phyloP scores from a whole-genome alignment of 2,113 vertebrate species.

The Pelmatolapia mariae region DNA sequence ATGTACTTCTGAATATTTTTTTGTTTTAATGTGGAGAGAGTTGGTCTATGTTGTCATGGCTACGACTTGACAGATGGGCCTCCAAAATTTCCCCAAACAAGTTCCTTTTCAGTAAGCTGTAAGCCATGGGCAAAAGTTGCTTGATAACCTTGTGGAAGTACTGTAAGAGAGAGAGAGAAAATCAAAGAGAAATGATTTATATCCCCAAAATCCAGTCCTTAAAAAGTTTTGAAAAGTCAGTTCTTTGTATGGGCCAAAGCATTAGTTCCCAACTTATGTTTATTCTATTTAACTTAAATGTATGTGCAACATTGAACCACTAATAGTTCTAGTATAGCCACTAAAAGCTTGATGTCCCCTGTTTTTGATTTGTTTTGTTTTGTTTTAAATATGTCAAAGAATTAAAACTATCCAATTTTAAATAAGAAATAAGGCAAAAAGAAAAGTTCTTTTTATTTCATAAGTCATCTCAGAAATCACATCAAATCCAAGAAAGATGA shows the following conservation, averaged over 20 bases:
- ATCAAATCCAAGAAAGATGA: not conserved
- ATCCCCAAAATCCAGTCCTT: not conserved
- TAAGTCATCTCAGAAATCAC: not conserved
- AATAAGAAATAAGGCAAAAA: not conserved
- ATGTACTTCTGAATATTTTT: not conserved
- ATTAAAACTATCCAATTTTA: not conserved
- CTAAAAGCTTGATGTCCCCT: not conserved
- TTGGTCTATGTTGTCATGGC: conserved; percentile 76
- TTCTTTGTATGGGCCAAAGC: not conserved
- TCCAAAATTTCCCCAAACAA: conserved; percentile 89
- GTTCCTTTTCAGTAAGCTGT: conserved; percentile 84
- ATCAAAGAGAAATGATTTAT: not conserved
- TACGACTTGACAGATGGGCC: conserved; percentile 80
- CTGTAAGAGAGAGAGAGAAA: conserved; percentile 50
- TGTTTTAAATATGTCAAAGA: not conserved
- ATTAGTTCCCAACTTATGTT: not conserved
- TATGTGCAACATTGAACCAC: not conserved
- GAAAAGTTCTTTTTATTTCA: not conserved
- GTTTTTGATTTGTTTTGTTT: not conserved
- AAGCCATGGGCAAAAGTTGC: conserved; percentile 90
- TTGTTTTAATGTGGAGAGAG: conserved; percentile 66
- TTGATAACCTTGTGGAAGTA: conserved; percentile 94
- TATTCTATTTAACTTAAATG: not conserved
- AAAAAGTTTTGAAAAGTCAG: not conserved
- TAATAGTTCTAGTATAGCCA: not conserved